phyloP scores from a whole-genome alignment of 2,797 vertebrate species.

The Karalla daura region DNA sequence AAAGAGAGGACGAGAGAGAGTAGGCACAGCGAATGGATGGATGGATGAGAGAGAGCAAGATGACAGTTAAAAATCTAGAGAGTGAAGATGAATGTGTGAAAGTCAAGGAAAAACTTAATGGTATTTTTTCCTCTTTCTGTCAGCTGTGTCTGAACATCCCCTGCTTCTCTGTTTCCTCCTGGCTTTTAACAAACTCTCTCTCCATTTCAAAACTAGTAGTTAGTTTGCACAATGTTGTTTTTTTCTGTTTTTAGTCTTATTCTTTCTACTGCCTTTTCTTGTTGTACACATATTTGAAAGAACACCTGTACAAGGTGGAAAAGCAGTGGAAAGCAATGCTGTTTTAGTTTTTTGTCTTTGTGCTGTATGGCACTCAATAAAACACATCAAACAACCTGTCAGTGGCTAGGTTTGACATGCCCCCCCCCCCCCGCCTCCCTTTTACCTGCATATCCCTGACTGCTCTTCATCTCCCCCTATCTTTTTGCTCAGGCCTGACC shows the following conservation, averaged over 20 bases:
- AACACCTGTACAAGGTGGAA: background rate
- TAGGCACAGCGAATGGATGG: slow-evolving; percentile 11
- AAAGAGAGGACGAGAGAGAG: slow-evolving; percentile 12
- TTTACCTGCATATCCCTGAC: background rate
- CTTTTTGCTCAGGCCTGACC: slow-evolving; percentile 54
- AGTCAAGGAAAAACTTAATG: slow-evolving; percentile 46
- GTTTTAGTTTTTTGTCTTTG: slow-evolving; percentile 2
- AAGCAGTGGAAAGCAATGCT: background rate
- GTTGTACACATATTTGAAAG: background rate
- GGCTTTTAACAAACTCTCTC: slow-evolving; percentile 65
- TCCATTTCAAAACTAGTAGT: slow-evolving; percentile 40
- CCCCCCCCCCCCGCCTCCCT: slow-evolving; percentile 26
- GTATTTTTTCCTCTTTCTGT: slow-evolving; percentile 29
- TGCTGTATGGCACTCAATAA: slow-evolving; percentile 19
- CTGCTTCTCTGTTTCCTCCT: slow-evolving; percentile 52
- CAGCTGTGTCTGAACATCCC: slow-evolving; percentile 50
- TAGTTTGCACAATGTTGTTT: background rate
- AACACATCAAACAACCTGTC: slow-evolving; percentile 42
- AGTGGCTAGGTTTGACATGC: slow-evolving; percentile 15
- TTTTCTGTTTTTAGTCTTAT: background rate
- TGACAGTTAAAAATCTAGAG: slow-evolving; percentile 39
- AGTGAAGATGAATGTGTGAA: slow-evolving; percentile 52
- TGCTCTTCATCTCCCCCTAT: slow-evolving; percentile 17
- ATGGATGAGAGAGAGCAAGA: slow-evolving; percentile 28
- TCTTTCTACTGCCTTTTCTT: background rate